Percentiles rank a stretch among this genome's conserved stretches.
These are phyloP conservation scores for Atethmia centrago DNA, from an alignment of 2,888 invertebrate species.

Conservation along the genomic window DNA sequence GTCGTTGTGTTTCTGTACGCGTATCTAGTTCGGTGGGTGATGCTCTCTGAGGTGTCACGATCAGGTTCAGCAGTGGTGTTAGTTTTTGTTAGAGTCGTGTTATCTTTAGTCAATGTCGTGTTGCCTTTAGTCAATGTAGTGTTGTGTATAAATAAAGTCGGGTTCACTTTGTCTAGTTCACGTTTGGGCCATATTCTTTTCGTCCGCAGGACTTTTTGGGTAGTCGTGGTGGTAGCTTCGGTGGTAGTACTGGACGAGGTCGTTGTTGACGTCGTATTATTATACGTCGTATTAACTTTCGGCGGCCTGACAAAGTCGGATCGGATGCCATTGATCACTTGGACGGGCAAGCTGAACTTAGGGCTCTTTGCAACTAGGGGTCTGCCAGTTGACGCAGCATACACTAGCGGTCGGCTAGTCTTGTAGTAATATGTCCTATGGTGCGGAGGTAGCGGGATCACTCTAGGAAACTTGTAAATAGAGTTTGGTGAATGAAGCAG, in stretches of 20 bases:
- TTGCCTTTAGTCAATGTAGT: conserved; percentile 68
- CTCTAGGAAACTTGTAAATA: conserved; percentile 81
- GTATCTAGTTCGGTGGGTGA: conserved; percentile 72
- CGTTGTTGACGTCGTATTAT: conserved; percentile 64
- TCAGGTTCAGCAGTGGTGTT: conserved; percentile 74
- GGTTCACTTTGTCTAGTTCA: conserved; percentile 48
- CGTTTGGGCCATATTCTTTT: conserved; percentile 88
- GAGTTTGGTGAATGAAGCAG: conserved; percentile 76
- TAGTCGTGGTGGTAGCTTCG: conserved; percentile 79
- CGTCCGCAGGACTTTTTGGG: conserved; percentile 80
- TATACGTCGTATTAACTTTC: conserved; percentile 65
- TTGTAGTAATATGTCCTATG: conserved; percentile 71
- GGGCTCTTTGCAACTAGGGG: conserved; percentile 77
- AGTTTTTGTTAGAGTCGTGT: conserved; percentile 71
- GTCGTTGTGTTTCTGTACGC: conserved; percentile 71
- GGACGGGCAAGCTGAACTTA: conserved; percentile 83
- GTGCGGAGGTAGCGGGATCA: conserved; percentile 78
- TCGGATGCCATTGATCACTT: conserved; percentile 85
- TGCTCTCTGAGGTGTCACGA: conserved; percentile 74
- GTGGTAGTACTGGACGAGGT: conserved; percentile 75
- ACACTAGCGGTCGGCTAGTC: conserved; percentile 73
- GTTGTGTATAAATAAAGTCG: conserved; percentile 52
- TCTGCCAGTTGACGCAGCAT: conserved; percentile 77
- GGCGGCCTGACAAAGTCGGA: conserved; percentile 83
- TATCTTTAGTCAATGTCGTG: conserved; percentile 69